Evolutionary conservation across 2,797 vertebrate species (phyloP), one percentile per base, ranked within the genome.

Genomic region (Mareca strepera): DNA sequence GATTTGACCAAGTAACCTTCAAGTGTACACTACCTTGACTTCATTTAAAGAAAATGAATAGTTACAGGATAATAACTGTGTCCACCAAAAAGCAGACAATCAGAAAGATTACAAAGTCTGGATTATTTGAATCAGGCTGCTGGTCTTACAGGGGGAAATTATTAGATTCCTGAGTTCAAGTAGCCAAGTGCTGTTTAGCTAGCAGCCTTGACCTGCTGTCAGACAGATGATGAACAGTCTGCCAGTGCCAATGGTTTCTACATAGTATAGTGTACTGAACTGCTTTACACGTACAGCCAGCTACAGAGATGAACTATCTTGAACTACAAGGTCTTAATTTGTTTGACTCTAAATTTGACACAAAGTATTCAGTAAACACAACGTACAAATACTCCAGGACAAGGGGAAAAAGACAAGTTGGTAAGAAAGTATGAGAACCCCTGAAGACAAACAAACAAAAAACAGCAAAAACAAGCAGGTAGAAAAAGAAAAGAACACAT

Each of bases 141-240:
- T 63, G 28, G 31, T 87, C 63, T 82, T 63, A 79, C 59, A 43
- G 9, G 9, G 21, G 5, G 11, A 50, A 88, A 82, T 63, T 23
- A 88, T 15, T 64, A 79, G 63, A 84, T 85, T 86, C 70, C 46
- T 72, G 50, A 92, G 84, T 74, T 72, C 74, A 86, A 92, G 46
- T 46, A 88, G 68, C 50, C 81, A 93, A 94, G 64, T 75, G 69
- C 35, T 3, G 20, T 77, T 81, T 74, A 82, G 64, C 87, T 90
- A 78, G 46, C 84, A 94, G 66, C 4, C 10, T 9, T 84, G 85
- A 94, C 69, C 53, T 0, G 9, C 94, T 95, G 92, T 92, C 92
- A 91, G 37, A 41, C n/a, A 87, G 62, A 92, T 81, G 87, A 96
- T 75, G 64, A 93, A 91, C 58, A 81, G 92, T 43, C 91, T 93